These are phyloP conservation scores for Acrocyrtus sp. DNA, from an alignment of 2,888 invertebrate species.

Conservation along the genomic window DNA sequence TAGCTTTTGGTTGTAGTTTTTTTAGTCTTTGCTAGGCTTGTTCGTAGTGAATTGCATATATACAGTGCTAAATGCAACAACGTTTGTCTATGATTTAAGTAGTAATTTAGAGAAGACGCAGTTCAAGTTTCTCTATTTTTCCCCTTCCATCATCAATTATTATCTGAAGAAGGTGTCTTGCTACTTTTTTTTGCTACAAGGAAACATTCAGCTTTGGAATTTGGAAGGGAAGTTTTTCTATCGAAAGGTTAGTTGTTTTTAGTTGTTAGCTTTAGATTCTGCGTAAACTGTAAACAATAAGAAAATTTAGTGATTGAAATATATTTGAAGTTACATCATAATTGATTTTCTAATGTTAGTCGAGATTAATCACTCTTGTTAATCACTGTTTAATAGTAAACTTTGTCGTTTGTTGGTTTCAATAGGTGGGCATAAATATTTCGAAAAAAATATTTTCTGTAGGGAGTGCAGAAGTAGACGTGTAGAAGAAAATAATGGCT, in stretches of 20 bases:
- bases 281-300: not conserved
- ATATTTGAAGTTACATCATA: too few species aligned
- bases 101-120: conserved; percentile 21
- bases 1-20: conserved; percentile 17
- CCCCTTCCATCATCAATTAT: conserved; percentile 13
- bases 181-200: not conserved
- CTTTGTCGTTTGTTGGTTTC: not conserved
- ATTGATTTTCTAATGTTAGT: too few species aligned
- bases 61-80: not conserved
- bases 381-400: not conserved
- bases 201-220: not conserved
- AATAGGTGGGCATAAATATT: not conserved
- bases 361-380: not conserved
- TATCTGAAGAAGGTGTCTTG: not conserved
- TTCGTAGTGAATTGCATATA: not conserved
- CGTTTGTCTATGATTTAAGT: too few species aligned
- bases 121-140: conserved; percentile 24
- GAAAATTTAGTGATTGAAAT: not conserved
- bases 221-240: not conserved
- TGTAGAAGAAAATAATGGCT: conserved; percentile 16
- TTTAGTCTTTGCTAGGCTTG: conserved; percentile 6
- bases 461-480: not conserved
- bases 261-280: not conserved
- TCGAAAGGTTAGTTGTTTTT: not conserved
- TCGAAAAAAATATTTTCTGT: not conserved